Percentiles rank a stretch among this genome's conserved stretches.
phyloP scores from a whole-genome alignment of 2,113 vertebrate genomes.

The Procavia capensis region DNA sequence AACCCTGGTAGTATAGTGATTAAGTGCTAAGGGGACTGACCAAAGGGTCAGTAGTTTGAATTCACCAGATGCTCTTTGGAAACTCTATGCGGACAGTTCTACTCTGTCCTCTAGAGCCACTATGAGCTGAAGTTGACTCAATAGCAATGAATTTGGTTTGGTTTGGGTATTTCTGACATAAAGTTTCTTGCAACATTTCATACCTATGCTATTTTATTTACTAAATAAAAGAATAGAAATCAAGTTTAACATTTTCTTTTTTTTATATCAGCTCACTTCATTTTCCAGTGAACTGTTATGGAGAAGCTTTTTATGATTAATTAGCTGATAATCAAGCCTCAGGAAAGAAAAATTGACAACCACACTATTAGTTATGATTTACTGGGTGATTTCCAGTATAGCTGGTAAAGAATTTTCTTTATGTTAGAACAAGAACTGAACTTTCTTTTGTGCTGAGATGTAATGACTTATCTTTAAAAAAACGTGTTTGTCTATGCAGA shows the following conservation, averaged over 20 bases:
- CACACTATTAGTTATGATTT: background rate
- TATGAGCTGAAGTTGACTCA: no score
- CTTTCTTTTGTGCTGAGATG: slow-evolving; percentile 16
- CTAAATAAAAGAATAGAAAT: background rate
- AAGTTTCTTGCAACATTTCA: background rate
- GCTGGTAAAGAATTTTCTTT: background rate
- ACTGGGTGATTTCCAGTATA: background rate
- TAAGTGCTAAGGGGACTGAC: no score
- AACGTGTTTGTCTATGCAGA: background rate
- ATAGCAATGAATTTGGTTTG: no score
- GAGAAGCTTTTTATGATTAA: background rate
- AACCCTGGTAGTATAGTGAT: no score
- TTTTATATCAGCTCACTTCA: slow-evolving; percentile 44
- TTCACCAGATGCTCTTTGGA: no score
- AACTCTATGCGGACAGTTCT: no score
- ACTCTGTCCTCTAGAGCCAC: no score
- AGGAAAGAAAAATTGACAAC: background rate
- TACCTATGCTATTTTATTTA: background rate
- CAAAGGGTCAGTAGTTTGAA: no score
- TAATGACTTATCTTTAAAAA: slow-evolving; percentile 20
- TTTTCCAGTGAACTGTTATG: background rate
- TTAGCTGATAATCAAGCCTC: background rate
- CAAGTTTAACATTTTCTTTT: no score
- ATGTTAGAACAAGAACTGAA: background rate
- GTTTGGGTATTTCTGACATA: background rate